These are phyloP conservation scores for Acanthiza pusilla DNA, from an alignment of 2,797 vertebrate species.

Conservation along the genomic window DNA sequence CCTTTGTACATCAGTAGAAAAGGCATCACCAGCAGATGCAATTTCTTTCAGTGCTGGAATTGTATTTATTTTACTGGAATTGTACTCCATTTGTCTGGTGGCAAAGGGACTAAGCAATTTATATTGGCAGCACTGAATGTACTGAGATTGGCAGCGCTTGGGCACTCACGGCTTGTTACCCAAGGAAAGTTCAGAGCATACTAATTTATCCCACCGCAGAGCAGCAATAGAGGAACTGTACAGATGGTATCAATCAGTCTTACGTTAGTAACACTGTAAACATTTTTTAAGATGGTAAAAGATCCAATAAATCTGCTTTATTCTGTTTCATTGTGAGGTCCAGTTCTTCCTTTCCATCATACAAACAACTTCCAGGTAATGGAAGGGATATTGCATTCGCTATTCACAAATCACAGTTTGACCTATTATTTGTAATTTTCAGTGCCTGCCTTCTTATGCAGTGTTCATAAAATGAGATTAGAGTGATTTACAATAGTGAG, in stretches of 20 bases:
- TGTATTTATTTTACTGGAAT: slow-evolving; percentile 52
- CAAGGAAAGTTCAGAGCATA: slow-evolving; percentile 26
- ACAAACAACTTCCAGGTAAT: slow-evolving; percentile 53
- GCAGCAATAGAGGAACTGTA: not conserved
- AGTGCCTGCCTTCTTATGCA: slow-evolving; percentile 26
- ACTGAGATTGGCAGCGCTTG: not conserved
- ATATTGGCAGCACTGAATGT: slow-evolving; percentile 27
- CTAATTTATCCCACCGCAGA: not conserved
- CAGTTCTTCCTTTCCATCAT: slow-evolving; percentile 39
- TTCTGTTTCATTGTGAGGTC: slow-evolving; percentile 15
- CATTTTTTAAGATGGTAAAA: slow-evolving; percentile 38
- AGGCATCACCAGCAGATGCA: slow-evolving; percentile 25
- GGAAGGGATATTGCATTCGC: slow-evolving; percentile 7
- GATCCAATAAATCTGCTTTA: slow-evolving; percentile 33
- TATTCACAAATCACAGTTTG: slow-evolving; percentile 48
- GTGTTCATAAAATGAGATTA: slow-evolving; percentile 44
- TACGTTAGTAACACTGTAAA: slow-evolving; percentile 32
- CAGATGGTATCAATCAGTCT: not conserved
- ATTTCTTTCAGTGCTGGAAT: slow-evolving; percentile 33
- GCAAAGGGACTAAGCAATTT: slow-evolving; percentile 31
- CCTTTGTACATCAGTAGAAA: not conserved
- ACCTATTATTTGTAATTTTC: slow-evolving; percentile 59
- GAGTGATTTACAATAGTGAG: slow-evolving; percentile 37
- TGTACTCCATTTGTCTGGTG: slow-evolving; percentile 32
- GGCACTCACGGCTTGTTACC: not conserved